phyloP scores from a whole-genome alignment of 92 coral and sea anemone genomes.

The Zoanthus sociatus region DNA sequence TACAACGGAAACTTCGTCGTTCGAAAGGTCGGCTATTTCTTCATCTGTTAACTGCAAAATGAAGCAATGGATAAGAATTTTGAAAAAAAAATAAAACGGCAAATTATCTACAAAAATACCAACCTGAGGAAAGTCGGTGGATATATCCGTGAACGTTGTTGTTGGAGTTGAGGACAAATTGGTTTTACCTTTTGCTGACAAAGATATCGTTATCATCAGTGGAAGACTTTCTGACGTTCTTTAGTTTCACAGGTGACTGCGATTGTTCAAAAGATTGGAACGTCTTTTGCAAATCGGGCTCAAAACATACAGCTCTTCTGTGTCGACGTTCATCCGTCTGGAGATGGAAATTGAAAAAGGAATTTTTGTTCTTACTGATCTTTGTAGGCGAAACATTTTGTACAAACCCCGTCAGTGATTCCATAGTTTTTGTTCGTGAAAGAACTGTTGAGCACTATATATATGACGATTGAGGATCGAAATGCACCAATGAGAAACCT shows the following conservation, averaged over 20 bases:
- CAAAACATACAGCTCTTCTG: slow-evolving; percentile 37
- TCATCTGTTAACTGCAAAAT: slow-evolving; percentile 24
- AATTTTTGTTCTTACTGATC: too few species aligned
- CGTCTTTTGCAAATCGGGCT: slow-evolving; percentile 1
- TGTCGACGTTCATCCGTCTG: background rate
- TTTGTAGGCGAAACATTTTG: slow-evolving; percentile 31
- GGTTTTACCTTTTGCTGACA: slow-evolving; percentile 41
- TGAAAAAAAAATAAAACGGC: slow-evolving; percentile 1
- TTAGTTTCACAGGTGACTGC: slow-evolving; percentile 20
- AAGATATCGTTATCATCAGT: slow-evolving; percentile 20
- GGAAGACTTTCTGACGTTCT: background rate
- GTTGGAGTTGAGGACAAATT: slow-evolving; percentile 35
- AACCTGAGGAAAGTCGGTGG: slow-evolving; percentile 32
- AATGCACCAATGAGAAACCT: too few species aligned
- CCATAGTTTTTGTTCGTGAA: background rate
- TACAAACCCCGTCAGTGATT: background rate
- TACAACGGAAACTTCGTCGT: background rate
- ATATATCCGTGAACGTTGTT: slow-evolving; percentile 3
- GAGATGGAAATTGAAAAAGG: slow-evolving; percentile 16
- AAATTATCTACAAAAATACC: background rate
- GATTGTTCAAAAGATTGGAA: background rate
- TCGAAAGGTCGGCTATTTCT: slow-evolving; percentile 23
- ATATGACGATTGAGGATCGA: too few species aligned
- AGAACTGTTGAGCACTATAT: too few species aligned
- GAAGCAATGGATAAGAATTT: background rate